phyloP scores from a whole-genome alignment of 2,113 vertebrate genomes.

The Ceyx margarethae region DNA sequence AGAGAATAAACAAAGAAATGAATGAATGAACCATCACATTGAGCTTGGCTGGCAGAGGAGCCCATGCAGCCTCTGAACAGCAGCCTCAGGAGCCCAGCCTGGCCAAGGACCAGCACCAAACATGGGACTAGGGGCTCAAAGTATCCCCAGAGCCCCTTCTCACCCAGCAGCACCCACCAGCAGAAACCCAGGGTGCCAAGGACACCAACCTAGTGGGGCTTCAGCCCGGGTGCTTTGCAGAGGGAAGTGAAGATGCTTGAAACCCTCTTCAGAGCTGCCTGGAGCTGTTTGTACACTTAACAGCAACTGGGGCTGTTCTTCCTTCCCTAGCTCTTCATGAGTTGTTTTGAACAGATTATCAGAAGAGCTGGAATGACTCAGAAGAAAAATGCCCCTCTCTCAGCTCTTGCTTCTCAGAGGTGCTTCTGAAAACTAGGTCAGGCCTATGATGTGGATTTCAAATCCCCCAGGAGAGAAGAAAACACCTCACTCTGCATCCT shows the following conservation, averaged over 20 bases:
- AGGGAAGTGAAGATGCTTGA: not conserved
- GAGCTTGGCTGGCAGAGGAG: not conserved
- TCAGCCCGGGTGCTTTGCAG: not conserved
- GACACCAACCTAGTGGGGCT: fast-evolving
- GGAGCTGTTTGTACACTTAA: not conserved
- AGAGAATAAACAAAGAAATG: no score
- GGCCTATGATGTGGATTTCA: slow-evolving; percentile 35
- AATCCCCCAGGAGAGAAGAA: not conserved
- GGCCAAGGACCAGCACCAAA: not conserved
- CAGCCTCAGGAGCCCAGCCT: not conserved
- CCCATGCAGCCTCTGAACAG: not conserved
- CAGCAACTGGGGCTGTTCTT: not conserved
- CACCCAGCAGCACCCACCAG: not conserved
- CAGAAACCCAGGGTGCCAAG: not conserved
- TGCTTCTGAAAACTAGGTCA: slow-evolving; percentile 41
- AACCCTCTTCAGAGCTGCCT: not conserved
- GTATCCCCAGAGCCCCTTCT: not conserved
- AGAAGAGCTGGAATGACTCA: not conserved
- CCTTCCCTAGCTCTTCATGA: not conserved
- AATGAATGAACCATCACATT: no score
- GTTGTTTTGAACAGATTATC: not conserved
- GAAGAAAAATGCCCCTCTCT: not conserved
- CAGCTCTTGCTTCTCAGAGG: not conserved
- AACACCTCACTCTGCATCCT: not conserved
- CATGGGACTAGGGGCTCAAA: not conserved